Evolutionary conservation across 2,113 vertebrate genomes (phyloP), one percentile per base, ranked within the genome.

Genomic region (Syrmaticus mikado): DNA sequence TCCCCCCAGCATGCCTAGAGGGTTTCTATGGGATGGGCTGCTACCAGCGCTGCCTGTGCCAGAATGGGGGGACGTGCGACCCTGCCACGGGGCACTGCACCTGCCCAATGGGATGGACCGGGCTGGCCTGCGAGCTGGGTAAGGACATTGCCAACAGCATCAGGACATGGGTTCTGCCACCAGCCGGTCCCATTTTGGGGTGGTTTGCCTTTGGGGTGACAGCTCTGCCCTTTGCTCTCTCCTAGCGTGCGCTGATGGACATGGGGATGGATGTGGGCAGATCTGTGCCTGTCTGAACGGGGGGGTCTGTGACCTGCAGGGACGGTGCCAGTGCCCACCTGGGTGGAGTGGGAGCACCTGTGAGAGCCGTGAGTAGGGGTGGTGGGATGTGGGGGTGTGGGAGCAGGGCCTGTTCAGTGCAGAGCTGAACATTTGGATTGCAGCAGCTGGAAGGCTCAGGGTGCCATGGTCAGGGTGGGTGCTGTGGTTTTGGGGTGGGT

Each of bases 61-160:
- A 94, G 72, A 98, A 99, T 0, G 98, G 98, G 1, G 99, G 98
- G 64, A 91, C 93, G 7, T 99, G 99, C 15, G 97, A 99, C 95
- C 97, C 97, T 0, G 89, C 87, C 81, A 97, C 95, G 0, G 99
- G 99, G 65, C 93, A 38, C 64, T 99, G 99, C 4, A 28, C 83
- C 0, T 99, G 99, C 58, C 95, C 96, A 0, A 94, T 92, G 2
- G 99, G 99, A 6, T 99, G 99, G 99, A 97, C 77, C 0, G 99
- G 99, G 41, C 81, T 95, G 60, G 98, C 98, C 83, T 99, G 99
- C 7, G 99, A 99, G 93, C 96, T 94, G 53, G 99, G 99, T 99
- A 95, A 98, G 97, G 38, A 2, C 22, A 6, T 0, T 10, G 8
- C 4, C 1, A 2, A 25, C 25, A 8, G 30, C 7, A 2, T 8